Conservation (phyloP, 2,797 vertebrate species). For the Sphenopsis melanotis region DNA sequence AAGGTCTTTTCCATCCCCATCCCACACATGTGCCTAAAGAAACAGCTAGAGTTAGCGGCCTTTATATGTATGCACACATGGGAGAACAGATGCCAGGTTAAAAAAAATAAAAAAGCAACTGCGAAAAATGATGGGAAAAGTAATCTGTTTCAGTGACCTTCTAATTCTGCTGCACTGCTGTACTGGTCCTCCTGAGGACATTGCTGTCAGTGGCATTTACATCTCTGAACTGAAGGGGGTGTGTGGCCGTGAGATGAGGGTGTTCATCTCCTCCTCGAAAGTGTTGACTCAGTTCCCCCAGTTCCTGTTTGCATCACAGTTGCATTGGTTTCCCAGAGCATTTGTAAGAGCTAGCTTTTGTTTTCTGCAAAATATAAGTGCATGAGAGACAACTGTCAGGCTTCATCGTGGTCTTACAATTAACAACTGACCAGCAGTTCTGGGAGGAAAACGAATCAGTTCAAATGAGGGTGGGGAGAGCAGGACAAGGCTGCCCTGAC, state of each 20-base stretch:
- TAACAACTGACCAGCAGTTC: neutral
- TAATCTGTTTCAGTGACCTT: constrained; percentile 15
- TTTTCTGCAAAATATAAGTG: neutral
- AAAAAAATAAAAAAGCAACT: neutral
- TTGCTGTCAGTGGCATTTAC: constrained; percentile 12
- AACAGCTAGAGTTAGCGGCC: neutral
- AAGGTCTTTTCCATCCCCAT: neutral
- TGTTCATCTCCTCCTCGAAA: neutral
- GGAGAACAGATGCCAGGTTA: neutral
- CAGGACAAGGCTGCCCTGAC: neutral
- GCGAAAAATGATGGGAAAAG: neutral
- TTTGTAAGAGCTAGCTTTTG: neutral
- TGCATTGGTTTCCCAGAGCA: neutral
- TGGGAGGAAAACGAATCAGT: neutral
- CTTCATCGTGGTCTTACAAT: neutral
- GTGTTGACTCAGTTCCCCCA: neutral
- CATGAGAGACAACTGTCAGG: neutral
- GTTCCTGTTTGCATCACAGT: neutral
- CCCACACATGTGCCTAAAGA: neutral
- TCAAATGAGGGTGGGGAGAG: neutral
- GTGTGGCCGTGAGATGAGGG: neutral
- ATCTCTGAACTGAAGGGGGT: neutral
- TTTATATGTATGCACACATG: neutral
- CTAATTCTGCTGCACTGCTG: neutral
- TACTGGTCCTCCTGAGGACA: neutral